Conservation (phyloP, 2,797 vertebrate species). For the Gastrophryne carolinensis region DNA sequence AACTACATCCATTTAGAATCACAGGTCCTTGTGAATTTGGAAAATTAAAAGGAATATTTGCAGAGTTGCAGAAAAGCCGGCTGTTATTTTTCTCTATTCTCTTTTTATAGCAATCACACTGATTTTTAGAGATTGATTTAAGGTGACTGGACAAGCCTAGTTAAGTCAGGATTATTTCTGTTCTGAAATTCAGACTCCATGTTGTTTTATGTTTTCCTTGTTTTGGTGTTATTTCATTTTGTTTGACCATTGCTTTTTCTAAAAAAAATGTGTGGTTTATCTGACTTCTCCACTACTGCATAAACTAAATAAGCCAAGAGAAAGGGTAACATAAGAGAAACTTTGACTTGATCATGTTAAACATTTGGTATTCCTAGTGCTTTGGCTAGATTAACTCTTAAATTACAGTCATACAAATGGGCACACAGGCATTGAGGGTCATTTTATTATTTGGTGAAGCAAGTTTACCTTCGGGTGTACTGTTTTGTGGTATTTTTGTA, state of each 20-base stretch:
- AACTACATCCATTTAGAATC: neutral
- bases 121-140: slow-evolving; percentile 42
- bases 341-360: neutral
- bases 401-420: too few relatives aligned
- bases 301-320: neutral
- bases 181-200: slow-evolving; percentile 24
- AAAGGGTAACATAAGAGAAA: neutral
- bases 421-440: too few relatives aligned
- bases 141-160: slow-evolving; percentile 34
- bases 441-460: too few relatives aligned
- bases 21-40: neutral
- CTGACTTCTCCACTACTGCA: neutral
- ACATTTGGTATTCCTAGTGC: neutral
- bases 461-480: too few relatives aligned
- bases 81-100: neutral
- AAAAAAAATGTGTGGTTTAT: neutral
- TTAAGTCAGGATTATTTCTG: slow-evolving; percentile 36
- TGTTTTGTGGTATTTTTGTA: too few relatives aligned
- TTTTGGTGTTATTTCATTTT: slow-evolving; percentile 17
- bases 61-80: neutral
- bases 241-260: neutral
- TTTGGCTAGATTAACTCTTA: neutral
- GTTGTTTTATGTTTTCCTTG: slow-evolving; percentile 14
- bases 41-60: neutral
- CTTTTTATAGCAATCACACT: slow-evolving; percentile 6